Evolutionary conservation across 2,888 invertebrate species (phyloP).

Genomic region (Strigamia transsilvanica): DNA sequence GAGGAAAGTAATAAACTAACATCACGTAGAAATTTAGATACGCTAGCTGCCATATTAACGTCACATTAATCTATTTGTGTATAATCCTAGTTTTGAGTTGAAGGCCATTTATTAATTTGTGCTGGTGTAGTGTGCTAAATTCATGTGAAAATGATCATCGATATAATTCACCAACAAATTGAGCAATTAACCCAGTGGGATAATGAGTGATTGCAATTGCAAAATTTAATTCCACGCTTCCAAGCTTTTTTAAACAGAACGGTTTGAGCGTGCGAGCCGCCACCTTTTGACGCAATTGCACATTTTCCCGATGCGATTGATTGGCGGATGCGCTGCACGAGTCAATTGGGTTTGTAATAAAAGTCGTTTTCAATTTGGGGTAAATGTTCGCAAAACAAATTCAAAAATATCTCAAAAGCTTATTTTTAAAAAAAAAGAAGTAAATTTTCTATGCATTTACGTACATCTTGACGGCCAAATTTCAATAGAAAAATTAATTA

Average conservation of each 20-base stretch:
- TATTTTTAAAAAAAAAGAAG: not conserved
- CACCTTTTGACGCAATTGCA: constrained; percentile 24
- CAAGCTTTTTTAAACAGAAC: not conserved
- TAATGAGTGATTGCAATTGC: not conserved
- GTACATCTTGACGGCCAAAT: too few relatives aligned
- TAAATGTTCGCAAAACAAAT: too few relatives aligned
- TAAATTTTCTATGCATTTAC: too few relatives aligned
- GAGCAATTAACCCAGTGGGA: not conserved
- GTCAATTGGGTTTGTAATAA: not conserved
- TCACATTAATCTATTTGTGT: constrained; percentile 9
- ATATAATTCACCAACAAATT: not conserved
- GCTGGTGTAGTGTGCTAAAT: constrained; percentile 25
- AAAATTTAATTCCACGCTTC: not conserved
- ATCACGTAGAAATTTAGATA: not conserved
- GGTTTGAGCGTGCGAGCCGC: not conserved
- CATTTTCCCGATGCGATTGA: constrained; percentile 3
- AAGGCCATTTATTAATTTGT: constrained; percentile 43
- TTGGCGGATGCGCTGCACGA: not conserved
- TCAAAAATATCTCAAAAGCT: not conserved
- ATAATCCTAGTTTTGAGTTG: not conserved
- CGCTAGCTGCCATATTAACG: constrained; percentile 38
- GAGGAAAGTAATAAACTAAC: constrained; percentile 11
- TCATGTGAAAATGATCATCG: constrained; percentile 11
- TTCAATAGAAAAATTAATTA: too few relatives aligned
- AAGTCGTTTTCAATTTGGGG: not conserved